phyloP scores from a whole-genome alignment of 2,113 vertebrate species.

The Boulengeromyrus knoepffleri region DNA sequence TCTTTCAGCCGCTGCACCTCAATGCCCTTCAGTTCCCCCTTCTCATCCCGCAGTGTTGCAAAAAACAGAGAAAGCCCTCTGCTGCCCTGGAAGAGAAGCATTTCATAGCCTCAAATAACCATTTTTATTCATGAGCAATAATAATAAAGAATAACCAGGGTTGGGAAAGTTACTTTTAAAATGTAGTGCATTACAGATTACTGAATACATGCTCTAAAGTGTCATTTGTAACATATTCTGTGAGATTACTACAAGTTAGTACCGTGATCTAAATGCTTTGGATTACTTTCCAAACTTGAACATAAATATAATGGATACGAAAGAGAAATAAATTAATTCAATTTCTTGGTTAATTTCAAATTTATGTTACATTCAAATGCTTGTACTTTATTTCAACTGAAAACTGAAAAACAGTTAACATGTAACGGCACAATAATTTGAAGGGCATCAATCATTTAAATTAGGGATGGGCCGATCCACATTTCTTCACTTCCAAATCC shows the following conservation, averaged over 20 bases:
- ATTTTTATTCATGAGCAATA: background rate
- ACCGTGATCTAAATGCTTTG: background rate
- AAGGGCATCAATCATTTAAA: background rate
- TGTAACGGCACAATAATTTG: background rate
- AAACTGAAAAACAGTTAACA: background rate
- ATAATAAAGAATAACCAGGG: background rate
- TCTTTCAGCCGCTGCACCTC: slow-evolving; percentile 77
- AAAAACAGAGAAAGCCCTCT: slow-evolving; percentile 76
- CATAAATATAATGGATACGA: background rate
- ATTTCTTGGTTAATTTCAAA: background rate
- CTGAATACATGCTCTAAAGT: background rate
- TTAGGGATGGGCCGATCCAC: too few species aligned
- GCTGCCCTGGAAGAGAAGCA: slow-evolving; percentile 52
- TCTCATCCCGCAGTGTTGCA: slow-evolving; percentile 57
- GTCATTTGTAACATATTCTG: background rate
- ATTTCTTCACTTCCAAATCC: too few species aligned
- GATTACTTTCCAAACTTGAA: background rate
- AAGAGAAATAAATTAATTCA: background rate
- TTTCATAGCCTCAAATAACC: background rate
- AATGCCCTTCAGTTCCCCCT: slow-evolving; percentile 63
- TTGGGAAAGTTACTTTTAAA: background rate
- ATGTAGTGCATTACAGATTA: background rate
- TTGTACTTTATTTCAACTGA: background rate
- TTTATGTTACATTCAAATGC: background rate
- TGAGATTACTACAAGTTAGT: background rate